These are phyloP conservation scores for Silurus glanis DNA, from an alignment of 2,113 vertebrate genomes.

Conservation along the genomic window DNA sequence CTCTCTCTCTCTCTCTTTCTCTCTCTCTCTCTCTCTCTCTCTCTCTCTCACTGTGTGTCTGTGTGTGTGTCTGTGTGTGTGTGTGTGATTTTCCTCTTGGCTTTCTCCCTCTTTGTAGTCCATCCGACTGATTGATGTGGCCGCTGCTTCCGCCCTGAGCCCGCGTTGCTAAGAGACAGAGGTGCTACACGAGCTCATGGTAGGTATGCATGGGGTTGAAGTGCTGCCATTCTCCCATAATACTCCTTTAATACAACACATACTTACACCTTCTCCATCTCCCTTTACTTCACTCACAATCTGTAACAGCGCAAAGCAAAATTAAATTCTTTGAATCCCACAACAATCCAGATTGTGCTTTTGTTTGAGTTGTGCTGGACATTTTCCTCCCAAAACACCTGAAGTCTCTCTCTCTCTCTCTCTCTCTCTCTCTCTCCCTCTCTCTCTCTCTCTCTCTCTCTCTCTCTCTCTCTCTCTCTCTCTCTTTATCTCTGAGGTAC, in stretches of 20 bases:
- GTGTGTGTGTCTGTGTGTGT: background rate
- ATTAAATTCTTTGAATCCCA: background rate
- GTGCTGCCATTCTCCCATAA: constrained; percentile 19
- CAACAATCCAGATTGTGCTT: background rate
- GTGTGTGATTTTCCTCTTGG: constrained; percentile 6
- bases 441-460: too few relatives aligned
- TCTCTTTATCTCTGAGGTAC: too few relatives aligned
- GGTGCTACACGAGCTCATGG: constrained; percentile 37
- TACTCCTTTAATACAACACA: background rate
- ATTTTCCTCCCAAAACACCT: background rate
- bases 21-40: background rate
- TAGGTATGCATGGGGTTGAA: constrained; percentile 36
- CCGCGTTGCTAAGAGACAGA: constrained; percentile 58
- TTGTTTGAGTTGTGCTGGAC: background rate
- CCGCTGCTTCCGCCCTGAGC: constrained; percentile 41
- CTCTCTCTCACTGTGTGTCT: background rate
- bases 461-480: too few relatives aligned
- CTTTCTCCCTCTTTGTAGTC: constrained; percentile 40
- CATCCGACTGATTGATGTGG: constrained; percentile 48
- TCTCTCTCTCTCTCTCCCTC: too few relatives aligned
- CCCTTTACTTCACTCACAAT: background rate
- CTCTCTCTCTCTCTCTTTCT: background rate
- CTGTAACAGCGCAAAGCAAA: background rate
- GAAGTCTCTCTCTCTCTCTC: background rate
- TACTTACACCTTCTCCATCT: background rate